Percentiles rank a stretch among this genome's conserved stretches.
Evolutionary conservation across 1,140 invertebrate genomes (phyloP).

Genomic region (Apis laboriosa): DNA sequence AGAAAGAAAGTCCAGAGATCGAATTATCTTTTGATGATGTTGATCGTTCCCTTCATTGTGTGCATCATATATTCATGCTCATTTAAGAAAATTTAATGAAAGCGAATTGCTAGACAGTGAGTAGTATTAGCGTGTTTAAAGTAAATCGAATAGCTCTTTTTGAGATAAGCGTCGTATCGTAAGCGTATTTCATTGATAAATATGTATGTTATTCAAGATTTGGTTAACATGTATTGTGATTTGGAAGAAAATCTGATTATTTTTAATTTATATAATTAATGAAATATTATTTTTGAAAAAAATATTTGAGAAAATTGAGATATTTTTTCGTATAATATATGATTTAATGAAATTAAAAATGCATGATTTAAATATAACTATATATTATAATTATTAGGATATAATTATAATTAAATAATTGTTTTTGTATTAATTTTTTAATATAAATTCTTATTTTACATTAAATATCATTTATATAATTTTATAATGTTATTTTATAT

Average conservation of each 20-base stretch:
- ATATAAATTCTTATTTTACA: neutral
- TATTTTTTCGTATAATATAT: neutral
- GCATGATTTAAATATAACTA: too few species aligned
- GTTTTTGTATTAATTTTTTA: neutral
- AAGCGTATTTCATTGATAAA: conserved; percentile 1
- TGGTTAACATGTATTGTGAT: too few species aligned
- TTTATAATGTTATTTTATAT: neutral
- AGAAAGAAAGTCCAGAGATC: neutral
- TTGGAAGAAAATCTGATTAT: too few species aligned
- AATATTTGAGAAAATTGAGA: neutral
- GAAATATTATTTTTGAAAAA: too few species aligned
- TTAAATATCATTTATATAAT: neutral
- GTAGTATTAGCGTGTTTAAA: conserved; percentile 21
- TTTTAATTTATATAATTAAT: neutral
- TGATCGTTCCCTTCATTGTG: neutral
- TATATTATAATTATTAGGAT: neutral
- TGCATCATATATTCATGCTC: neutral
- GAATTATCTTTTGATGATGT: neutral
- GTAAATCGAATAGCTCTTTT: neutral
- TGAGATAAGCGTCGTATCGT: conserved; percentile 10
- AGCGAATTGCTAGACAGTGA: neutral
- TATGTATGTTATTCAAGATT: neutral
- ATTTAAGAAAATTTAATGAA: conserved; percentile 4
- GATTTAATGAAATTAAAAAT: too few species aligned
- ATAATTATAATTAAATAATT: neutral